Evolutionary conservation across 2,797 vertebrate species (phyloP).

Genomic region (Setipinna tenuifilis): DNA sequence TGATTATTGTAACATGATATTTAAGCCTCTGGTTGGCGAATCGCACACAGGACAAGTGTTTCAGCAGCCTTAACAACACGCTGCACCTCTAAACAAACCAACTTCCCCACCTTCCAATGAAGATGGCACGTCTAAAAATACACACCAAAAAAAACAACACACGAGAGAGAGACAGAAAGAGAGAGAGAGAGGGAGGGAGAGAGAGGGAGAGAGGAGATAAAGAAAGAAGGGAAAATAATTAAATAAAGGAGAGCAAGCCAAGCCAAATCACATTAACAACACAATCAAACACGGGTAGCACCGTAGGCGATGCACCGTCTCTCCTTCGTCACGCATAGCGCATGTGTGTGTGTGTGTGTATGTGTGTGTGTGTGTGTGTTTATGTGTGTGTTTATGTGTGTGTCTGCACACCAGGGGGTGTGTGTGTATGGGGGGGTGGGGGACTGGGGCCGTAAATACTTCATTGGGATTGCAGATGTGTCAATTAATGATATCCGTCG

Average conservation of each 20-base stretch:
- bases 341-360: slow-evolving; percentile 13
- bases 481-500: slow-evolving; percentile 67
- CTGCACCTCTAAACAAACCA: neutral
- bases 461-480: slow-evolving; percentile 78
- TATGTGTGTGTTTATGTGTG: neutral
- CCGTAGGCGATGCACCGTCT: slow-evolving; percentile 61
- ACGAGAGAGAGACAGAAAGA: neutral
- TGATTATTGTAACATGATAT: neutral
- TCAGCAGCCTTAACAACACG: neutral
- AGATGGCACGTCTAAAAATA: slow-evolving; percentile 4
- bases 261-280: slow-evolving; percentile 63
- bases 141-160: neutral
- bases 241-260: too few relatives aligned
- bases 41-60: neutral
- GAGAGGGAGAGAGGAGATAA: too few relatives aligned
- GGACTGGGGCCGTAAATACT: slow-evolving; percentile 73
- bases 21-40: neutral
- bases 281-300: slow-evolving; percentile 63
- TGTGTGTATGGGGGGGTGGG: slow-evolving; percentile 53
- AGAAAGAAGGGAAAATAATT: neutral
- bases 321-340: slow-evolving; percentile 57
- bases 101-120: neutral
- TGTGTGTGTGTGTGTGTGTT: slow-evolving; percentile 32
- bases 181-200: too few relatives aligned
- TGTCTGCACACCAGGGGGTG: too few relatives aligned